phyloP scores from a whole-genome alignment of 2,797 vertebrate species.

The Muscicapa comitata region DNA sequence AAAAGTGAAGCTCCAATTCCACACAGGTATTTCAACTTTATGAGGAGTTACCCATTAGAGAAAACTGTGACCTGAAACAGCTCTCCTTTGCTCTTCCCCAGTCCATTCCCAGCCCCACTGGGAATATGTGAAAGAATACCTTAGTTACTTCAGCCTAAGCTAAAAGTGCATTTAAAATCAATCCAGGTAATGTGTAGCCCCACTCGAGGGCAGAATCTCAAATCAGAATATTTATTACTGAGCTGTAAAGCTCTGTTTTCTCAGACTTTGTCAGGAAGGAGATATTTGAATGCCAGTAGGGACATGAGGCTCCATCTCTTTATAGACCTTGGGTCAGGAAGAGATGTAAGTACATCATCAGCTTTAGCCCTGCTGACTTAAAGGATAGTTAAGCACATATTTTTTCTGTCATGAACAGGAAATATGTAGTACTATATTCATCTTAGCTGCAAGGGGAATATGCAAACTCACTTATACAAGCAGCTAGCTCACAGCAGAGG shows the following conservation, averaged over 20 bases:
- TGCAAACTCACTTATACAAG: neutral
- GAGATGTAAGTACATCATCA: neutral
- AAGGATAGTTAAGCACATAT: slow-evolving; percentile 5
- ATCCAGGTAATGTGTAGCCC: neutral
- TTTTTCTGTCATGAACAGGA: slow-evolving; percentile 5
- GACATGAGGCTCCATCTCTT: neutral
- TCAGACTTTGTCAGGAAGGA: neutral
- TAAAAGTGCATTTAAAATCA: slow-evolving; percentile 28
- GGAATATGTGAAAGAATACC: neutral
- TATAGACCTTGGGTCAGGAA: neutral
- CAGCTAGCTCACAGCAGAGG: neutral
- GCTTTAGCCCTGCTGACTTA: neutral
- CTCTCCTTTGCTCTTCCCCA: neutral
- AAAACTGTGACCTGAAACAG: neutral
- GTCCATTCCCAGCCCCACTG: neutral
- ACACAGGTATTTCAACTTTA: neutral
- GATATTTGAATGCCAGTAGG: slow-evolving; percentile 1
- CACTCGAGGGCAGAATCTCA: slow-evolving; percentile 25
- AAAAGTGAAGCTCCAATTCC: neutral
- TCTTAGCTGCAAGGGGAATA: slow-evolving; percentile 20
- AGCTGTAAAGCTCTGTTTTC: slow-evolving; percentile 14
- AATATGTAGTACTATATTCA: neutral
- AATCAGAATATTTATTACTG: neutral
- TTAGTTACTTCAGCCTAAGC: neutral
- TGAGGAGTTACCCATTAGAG: neutral